Base-by-base conservation (phyloP, 2,888 invertebrate genomes). In the Cynaeus angustus region DNA sequence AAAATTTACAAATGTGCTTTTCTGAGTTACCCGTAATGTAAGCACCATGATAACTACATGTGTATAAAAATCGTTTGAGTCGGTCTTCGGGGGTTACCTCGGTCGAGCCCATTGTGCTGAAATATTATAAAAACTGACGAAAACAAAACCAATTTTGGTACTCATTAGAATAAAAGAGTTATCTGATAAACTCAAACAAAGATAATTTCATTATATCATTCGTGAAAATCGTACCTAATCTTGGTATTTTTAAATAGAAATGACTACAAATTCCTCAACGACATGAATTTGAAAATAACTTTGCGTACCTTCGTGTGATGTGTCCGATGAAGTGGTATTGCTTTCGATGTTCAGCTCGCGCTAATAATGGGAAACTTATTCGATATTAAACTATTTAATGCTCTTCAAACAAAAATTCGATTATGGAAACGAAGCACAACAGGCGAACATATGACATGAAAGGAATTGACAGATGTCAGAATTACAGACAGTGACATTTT, bases 11-110 rank as follows among this genome's bases (percentile, higher is more conserved):
- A n/a, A 58, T 14, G 65, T 78, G 75, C 37, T 75, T 77, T 53
- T 80, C 80, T 5, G 79, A 77, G 64, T 81, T 74, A 3, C 83
- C 83, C 16, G 80, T 75, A n/a, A 79, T 70, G 64, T 77, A 83
- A 53, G 69, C 71, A 6, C 77, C 72, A 13, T 76, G 59, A 67
- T 78, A 72, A 14, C 74, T 77, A 37, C 76, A 72, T 9, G 79
- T 58, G 71, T 83, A 83, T 9, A 83, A 62, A 45, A 80, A 79
- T 38, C 83, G 77, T 62, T 79, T 81, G 8, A 83, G 68, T 67
- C 74, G 73, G 33, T 78, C 75, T 26, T 58, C 56, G 3, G 2
- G 7, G 14, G 43, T 16, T 1, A 58, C 3, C 4, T 43, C 43
- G 13, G 4, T 8, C 16, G 56, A 53, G n/a, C 53, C 56, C 56